Conservation (phyloP, 1,140 invertebrate species). For the Pararge aegeria region DNA sequence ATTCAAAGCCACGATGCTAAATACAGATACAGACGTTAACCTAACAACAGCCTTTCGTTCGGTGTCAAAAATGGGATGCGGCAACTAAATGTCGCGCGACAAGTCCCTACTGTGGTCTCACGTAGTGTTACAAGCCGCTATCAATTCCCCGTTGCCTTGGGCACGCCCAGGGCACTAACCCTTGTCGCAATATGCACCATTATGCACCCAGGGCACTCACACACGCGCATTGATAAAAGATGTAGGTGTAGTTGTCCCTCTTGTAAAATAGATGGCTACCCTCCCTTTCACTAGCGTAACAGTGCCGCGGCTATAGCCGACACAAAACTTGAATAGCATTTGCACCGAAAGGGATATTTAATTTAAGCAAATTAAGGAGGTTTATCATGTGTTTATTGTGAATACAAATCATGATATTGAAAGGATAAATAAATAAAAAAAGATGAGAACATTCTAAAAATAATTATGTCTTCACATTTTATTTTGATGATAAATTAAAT, state of each 20-base stretch:
- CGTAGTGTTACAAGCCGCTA: conserved; percentile 42
- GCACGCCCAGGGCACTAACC: conserved; percentile 72
- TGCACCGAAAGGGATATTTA: not conserved
- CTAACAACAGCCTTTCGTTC: no score
- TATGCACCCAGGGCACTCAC: conserved; percentile 50
- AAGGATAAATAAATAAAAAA: no score
- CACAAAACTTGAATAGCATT: not conserved
- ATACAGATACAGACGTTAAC: no score
- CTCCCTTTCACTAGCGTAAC: conserved; percentile 72
- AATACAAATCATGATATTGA: no score
- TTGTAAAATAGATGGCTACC: conserved; percentile 69
- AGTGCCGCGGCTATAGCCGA: conserved; percentile 56
- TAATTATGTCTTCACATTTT: no score
- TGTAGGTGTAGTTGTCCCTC: conserved; percentile 58
- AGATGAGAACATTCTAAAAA: no score
- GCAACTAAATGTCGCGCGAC: not conserved
- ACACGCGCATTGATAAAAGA: conserved; percentile 56
- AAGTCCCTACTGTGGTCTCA: not conserved
- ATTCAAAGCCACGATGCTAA: no score
- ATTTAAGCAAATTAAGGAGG: not conserved
- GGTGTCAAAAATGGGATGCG: no score
- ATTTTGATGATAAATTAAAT: no score
- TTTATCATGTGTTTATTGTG: no score
- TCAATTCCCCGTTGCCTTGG: conserved; percentile 61
- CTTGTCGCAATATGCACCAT: conserved; percentile 61